A percentile compares a stretch with the other conserved stretches of the same genome.
Conservation (phyloP, 2,113 vertebrate species). For the Ochotona curzoniae region DNA sequence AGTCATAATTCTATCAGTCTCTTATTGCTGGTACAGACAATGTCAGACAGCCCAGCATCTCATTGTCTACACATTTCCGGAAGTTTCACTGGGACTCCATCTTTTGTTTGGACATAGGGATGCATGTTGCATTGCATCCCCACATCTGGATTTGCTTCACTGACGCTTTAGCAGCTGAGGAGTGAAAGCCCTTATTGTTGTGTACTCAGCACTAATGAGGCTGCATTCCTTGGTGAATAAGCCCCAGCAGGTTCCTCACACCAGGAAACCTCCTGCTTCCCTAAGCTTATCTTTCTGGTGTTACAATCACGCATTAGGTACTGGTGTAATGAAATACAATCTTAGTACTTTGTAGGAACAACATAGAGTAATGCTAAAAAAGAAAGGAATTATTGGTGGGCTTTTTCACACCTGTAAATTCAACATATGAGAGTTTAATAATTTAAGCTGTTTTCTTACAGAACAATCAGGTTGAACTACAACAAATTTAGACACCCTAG, state of each 20-base stretch:
- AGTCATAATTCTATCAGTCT: too few species aligned
- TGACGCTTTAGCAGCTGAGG: background rate
- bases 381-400: background rate
- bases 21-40: too few species aligned
- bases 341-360: conserved; percentile 55
- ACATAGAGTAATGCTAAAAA: background rate
- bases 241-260: conserved; percentile 30
- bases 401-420: conserved; percentile 45
- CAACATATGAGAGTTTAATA: conserved; percentile 68
- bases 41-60: too few species aligned
- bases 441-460: conserved; percentile 70
- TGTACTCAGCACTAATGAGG: background rate
- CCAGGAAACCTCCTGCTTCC: conserved; percentile 51
- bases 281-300: background rate
- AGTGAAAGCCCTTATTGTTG: background rate
- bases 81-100: too few species aligned
- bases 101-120: too few species aligned
- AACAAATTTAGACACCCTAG: conserved; percentile 79
- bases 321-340: conserved; percentile 59
- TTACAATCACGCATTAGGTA: conserved; percentile 18
- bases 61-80: too few species aligned
- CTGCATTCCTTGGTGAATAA: background rate
- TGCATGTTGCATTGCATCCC: too few species aligned
- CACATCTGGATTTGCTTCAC: background rate
- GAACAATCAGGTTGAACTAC: conserved; percentile 67